A percentile compares a stretch with the other conserved stretches of the same genome.
These are phyloP conservation scores for Drosophila parabipectinata DNA, from an alignment of 1,140 invertebrate species.

Conservation along the genomic window DNA sequence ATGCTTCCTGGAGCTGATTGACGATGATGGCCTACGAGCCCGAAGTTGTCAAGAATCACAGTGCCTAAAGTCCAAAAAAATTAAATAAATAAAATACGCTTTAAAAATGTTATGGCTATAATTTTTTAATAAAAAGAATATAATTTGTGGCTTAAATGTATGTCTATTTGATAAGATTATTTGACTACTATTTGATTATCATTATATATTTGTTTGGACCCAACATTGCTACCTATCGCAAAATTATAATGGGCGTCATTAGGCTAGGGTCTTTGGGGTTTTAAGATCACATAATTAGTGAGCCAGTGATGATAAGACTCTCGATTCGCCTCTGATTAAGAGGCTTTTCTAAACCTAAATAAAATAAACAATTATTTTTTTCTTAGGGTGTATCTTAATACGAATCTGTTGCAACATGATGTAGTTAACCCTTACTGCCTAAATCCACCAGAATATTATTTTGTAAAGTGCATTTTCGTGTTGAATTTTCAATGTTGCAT, in stretches of 20 bases:
- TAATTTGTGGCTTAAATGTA: no score
- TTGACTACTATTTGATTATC: no score
- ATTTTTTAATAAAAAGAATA: no score
- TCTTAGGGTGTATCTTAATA: not conserved
- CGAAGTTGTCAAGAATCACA: no score
- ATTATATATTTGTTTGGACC: no score
- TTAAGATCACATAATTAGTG: not conserved
- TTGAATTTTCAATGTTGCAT: slow-evolving; percentile 45
- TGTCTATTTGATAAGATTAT: no score
- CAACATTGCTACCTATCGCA: not conserved
- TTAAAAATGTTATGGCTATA: no score
- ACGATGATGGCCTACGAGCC: no score
- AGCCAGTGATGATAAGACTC: not conserved
- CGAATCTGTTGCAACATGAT: not conserved
- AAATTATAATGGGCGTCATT: not conserved
- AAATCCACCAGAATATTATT: not conserved
- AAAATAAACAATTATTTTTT: not conserved
- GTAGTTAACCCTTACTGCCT: not conserved
- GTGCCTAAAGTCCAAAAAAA: no score
- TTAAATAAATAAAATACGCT: no score
- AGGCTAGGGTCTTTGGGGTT: not conserved
- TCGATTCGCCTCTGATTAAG: not conserved
- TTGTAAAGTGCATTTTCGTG: slow-evolving; percentile 67
- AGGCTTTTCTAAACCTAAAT: not conserved
- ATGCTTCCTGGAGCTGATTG: no score